A percentile compares a stretch with the other conserved stretches of the same genome.
Evolutionary conservation across 2,797 vertebrate species (phyloP).

Genomic region (Helicolenus hilgendorfi): DNA sequence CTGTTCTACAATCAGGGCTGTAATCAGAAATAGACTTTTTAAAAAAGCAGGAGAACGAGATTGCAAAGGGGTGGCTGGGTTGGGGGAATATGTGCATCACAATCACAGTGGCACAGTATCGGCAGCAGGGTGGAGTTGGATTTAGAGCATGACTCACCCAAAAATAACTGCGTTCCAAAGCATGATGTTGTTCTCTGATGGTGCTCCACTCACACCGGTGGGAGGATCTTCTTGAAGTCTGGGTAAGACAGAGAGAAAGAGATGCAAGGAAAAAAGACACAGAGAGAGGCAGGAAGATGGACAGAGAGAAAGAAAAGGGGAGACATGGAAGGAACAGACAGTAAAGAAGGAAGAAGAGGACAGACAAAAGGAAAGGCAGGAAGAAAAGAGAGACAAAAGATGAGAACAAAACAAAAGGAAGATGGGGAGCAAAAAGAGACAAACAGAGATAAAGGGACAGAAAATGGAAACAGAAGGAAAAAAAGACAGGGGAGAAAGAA

Average conservation of each 20-base stretch:
- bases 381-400: conserved; percentile 1
- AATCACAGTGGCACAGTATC: conserved; percentile 43
- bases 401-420: not conserved
- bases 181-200: conserved; percentile 99
- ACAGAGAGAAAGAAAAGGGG: not conserved
- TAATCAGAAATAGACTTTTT: conserved; percentile 28
- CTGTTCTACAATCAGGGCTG: conserved; percentile 14
- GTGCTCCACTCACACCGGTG: conserved; percentile 98
- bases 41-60: not conserved
- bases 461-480: not conserved
- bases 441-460: not conserved
- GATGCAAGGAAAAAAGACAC: not conserved
- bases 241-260: conserved; percentile 46
- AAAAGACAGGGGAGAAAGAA: not conserved
- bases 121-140: conserved; percentile 58
- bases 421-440: not conserved
- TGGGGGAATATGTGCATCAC: conserved; percentile 40
- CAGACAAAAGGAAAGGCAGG: not conserved
- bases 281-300: not conserved
- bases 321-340: not conserved
- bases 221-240: conserved; percentile 99
- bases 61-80: not conserved
- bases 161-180: conserved; percentile 99
- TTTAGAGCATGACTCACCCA: conserved; percentile 93
- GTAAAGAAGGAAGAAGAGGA: not conserved